Evolutionary conservation across 1,140 invertebrate species (phyloP).

Genomic region (Drosophila rufa): DNA sequence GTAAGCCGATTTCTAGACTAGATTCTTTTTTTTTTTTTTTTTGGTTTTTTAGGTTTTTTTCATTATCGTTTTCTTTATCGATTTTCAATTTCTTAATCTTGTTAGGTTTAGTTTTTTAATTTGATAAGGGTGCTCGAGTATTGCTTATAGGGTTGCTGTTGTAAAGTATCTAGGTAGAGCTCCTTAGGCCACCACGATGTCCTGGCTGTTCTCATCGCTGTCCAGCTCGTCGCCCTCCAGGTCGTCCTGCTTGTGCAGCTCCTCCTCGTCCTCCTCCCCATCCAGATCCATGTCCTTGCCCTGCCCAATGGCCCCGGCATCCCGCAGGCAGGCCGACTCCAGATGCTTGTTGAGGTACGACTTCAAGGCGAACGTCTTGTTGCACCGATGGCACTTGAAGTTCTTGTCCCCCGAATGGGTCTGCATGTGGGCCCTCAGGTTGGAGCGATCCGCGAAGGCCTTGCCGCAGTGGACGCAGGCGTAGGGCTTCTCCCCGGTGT

Average conservation of each 20-base stretch:
- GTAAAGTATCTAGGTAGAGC: constrained; percentile 59
- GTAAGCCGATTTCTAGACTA: constrained; percentile 70
- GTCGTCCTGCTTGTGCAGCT: constrained; percentile 41
- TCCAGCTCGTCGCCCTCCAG: constrained; percentile 66
- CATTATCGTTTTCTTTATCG: constrained; percentile 18
- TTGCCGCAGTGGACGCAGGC: constrained; percentile 88
- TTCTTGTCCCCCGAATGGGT: constrained; percentile 96
- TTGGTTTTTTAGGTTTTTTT: constrained; percentile 12
- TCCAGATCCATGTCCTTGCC: constrained; percentile 42
- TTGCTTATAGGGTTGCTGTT: constrained; percentile 75
- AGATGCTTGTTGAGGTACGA: constrained; percentile 99
- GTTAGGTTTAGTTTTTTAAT: constrained; percentile 32
- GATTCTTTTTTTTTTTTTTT: constrained; percentile 35
- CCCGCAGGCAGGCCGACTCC: constrained; percentile 93
- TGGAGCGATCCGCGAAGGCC: constrained; percentile 90
- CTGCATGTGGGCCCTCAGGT: constrained; percentile 97
- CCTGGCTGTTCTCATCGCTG: constrained; percentile 84
- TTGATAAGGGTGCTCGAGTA: constrained; percentile 79
- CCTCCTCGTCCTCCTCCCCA: constrained; percentile 51
- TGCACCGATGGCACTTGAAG: constrained; percentile 94
- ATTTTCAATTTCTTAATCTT: constrained; percentile 11
- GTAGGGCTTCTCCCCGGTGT: constrained; percentile 90
- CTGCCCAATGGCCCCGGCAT: constrained; percentile 52
- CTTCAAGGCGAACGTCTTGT: constrained; percentile 97
- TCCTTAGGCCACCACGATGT: constrained; percentile 82